phyloP scores from a whole-genome alignment of 2,797 vertebrate species.

The Gobionotothen gibberifrons region DNA sequence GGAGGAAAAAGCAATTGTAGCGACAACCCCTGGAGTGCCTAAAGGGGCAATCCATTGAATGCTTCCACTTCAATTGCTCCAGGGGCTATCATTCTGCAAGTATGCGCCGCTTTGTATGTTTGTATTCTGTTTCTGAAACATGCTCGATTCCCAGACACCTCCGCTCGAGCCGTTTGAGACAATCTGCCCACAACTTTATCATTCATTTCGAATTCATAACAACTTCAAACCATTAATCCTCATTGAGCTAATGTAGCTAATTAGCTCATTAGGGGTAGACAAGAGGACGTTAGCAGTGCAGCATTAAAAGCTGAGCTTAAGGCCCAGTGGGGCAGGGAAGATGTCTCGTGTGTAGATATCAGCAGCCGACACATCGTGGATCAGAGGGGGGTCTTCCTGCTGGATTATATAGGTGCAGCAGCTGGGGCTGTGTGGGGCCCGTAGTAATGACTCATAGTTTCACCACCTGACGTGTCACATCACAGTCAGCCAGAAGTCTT shows the following conservation, averaged over 20 bases:
- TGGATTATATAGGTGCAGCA: constrained; percentile 15
- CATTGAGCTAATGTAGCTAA: constrained; percentile 52
- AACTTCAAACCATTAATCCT: constrained; percentile 46
- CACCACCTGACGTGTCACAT: constrained; percentile 35
- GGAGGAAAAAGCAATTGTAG: constrained; percentile 34
- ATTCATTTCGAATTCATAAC: constrained; percentile 52
- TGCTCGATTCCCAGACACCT: constrained; percentile 23
- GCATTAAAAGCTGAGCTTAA: constrained; percentile 28
- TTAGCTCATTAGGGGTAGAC: constrained; percentile 59
- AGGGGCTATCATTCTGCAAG: constrained; percentile 45
- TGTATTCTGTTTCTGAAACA: constrained; percentile 37
- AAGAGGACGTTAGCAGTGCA: constrained; percentile 29
- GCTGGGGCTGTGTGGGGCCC: constrained; percentile 13
- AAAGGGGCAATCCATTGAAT: constrained; percentile 59
- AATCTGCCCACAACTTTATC: constrained; percentile 40
- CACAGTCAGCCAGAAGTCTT: constrained; percentile 25
- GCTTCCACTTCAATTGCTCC: constrained; percentile 49
- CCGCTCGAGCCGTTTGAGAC: constrained; percentile 26
- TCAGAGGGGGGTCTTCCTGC: constrained; percentile 26
- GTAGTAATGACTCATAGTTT: constrained; percentile 25
- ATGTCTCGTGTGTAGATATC: constrained; percentile 3
- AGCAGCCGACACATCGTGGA: constrained; percentile 18
- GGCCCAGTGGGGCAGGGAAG: constrained; percentile 27
- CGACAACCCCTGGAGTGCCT: constrained; percentile 46
- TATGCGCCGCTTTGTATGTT: constrained; percentile 40